These are phyloP conservation scores for Setophaga kirtlandii DNA, from an alignment of 2,113 vertebrate genomes.

Conservation along the genomic window DNA sequence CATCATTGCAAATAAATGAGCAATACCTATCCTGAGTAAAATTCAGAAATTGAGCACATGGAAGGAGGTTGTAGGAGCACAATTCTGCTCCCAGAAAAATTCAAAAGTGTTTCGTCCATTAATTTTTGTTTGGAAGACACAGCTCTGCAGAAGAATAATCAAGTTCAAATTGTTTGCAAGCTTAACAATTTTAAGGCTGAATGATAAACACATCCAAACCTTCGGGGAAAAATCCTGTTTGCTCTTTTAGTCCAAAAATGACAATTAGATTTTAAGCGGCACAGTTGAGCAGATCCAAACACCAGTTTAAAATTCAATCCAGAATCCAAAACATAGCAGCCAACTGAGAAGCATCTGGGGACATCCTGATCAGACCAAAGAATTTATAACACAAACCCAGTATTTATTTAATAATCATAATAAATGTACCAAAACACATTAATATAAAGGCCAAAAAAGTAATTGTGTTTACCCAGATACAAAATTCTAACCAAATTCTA, in stretches of 20 bases:
- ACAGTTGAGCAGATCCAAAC: constrained; percentile 60
- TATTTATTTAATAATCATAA: constrained; percentile 35
- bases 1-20: neutral
- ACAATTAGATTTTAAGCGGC: constrained; percentile 66
- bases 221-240: constrained; percentile 57
- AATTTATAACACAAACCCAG: constrained; percentile 51
- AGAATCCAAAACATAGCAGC: constrained; percentile 59
- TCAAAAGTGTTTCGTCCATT: neutral
- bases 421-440: constrained; percentile 33
- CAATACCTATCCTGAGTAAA: neutral
- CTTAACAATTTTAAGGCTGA: constrained; percentile 55
- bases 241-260: constrained; percentile 61
- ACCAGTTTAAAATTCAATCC: constrained; percentile 51
- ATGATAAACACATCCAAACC: constrained; percentile 60
- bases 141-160: constrained; percentile 38
- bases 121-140: constrained; percentile 24
- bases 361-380: constrained; percentile 50
- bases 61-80: neutral
- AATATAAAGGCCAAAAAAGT: neutral
- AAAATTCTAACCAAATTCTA: constrained; percentile 2
- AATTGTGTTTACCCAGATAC: neutral
- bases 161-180: constrained; percentile 61
- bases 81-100: constrained; percentile 18
- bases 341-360: constrained; percentile 55
- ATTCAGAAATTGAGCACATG: neutral